A percentile compares a stretch with the other conserved stretches of the same genome.
phyloP scores from a whole-genome alignment of 2,888 invertebrate genomes.

The Heliconius hortense region DNA sequence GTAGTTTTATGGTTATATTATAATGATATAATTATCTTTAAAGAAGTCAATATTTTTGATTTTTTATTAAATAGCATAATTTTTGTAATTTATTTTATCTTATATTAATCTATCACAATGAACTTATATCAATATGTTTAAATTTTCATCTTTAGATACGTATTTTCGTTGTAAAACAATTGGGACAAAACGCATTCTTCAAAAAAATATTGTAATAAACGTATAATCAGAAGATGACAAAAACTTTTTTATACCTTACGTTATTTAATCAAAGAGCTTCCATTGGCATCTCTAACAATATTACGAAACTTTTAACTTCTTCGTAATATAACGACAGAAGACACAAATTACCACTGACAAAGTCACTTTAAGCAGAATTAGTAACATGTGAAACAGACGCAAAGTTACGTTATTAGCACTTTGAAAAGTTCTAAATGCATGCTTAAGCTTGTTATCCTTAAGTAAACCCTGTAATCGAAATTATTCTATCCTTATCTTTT shows the following conservation, averaged over 20 bases:
- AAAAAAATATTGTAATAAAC: not conserved
- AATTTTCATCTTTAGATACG: not conserved
- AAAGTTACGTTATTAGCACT: slow-evolving; percentile 66
- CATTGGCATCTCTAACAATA: not conserved
- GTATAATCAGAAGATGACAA: too few relatives aligned
- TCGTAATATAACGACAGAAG: slow-evolving; percentile 13
- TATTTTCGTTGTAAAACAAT: not conserved
- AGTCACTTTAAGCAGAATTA: slow-evolving; percentile 45
- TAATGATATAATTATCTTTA: not conserved
- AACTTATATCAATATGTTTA: not conserved
- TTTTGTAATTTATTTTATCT: not conserved
- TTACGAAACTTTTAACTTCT: slow-evolving; percentile 21
- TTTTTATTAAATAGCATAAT: not conserved
- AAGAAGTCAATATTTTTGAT: not conserved
- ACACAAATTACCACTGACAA: slow-evolving; percentile 30
- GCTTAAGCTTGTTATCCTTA: slow-evolving; percentile 30
- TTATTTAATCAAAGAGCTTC: not conserved
- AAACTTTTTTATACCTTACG: not conserved
- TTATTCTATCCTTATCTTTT: not conserved
- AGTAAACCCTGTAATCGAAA: slow-evolving; percentile 6
- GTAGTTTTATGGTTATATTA: not conserved
- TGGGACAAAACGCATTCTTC: not conserved
- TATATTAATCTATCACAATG: not conserved
- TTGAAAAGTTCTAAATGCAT: slow-evolving; percentile 52
- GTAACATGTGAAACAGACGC: slow-evolving; percentile 54